Evolutionary conservation across 2,888 invertebrate genomes (phyloP).

Genomic region (Caenorhabditis angaria): DNA sequence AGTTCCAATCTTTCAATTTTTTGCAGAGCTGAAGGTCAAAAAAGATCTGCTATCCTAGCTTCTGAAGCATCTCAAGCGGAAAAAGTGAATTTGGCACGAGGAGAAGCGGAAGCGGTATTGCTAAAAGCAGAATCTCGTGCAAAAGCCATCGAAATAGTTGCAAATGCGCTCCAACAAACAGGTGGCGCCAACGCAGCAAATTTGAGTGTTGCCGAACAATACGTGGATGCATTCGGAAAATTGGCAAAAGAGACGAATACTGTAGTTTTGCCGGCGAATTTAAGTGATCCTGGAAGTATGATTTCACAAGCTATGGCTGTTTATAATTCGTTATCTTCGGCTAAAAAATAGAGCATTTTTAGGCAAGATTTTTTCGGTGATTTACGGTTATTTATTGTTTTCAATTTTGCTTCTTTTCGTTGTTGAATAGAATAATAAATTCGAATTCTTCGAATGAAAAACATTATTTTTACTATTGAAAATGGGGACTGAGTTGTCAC

Average conservation of each 20-base stretch:
- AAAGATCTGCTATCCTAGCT: constrained; percentile 78
- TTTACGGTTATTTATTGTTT: not conserved
- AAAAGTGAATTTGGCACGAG: constrained; percentile 70
- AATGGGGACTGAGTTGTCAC: no score
- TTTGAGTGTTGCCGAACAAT: constrained; percentile 91
- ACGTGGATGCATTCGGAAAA: constrained; percentile 90
- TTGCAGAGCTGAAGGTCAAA: constrained; percentile 86
- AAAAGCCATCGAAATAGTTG: constrained; percentile 83
- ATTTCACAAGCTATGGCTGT: constrained; percentile 67
- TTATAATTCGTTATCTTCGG: constrained; percentile 53
- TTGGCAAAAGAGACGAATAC: constrained; percentile 93
- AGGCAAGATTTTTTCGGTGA: not conserved
- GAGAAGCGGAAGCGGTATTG: constrained; percentile 87
- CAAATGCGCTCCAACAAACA: constrained; percentile 75
- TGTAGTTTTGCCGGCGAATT: constrained; percentile 82
- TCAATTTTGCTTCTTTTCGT: not conserved
- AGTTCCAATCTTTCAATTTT: not conserved
- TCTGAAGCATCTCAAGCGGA: constrained; percentile 90
- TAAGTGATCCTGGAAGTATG: constrained; percentile 59
- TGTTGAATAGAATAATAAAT: no score
- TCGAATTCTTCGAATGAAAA: no score
- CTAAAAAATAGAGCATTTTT: not conserved
- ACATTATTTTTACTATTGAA: no score
- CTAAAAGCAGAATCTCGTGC: constrained; percentile 90
- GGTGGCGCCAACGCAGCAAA: constrained; percentile 81